A percentile compares a stretch with the other conserved stretches of the same genome.
Evolutionary conservation across 2,113 vertebrate species (phyloP).

Genomic region (Damaliscus lunatus): DNA sequence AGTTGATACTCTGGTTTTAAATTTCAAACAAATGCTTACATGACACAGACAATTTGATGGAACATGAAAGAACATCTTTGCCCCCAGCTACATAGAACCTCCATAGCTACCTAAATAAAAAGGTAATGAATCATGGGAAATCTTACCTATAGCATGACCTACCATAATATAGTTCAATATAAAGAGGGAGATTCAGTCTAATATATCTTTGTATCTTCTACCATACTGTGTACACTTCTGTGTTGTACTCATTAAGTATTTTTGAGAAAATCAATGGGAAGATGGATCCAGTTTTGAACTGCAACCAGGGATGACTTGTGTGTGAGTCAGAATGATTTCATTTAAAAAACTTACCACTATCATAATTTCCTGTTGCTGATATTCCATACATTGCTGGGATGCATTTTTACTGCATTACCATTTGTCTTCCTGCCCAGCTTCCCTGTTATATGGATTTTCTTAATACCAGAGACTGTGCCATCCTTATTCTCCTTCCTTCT

Average conservation of each 20-base stretch:
- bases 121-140: not conserved
- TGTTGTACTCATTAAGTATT: not conserved
- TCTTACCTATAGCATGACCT: not conserved
- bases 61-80: constrained; percentile 2
- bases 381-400: not conserved
- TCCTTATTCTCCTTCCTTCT: not conserved
- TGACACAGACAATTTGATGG: constrained; percentile 11
- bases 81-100: not conserved
- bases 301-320: not conserved
- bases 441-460: not conserved
- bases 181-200: not conserved
- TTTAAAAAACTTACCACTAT: not conserved
- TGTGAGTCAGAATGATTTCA: not conserved
- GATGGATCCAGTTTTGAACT: not conserved
- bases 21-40: constrained; percentile 26
- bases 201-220: not conserved
- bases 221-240: not conserved
- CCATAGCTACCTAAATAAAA: not conserved
- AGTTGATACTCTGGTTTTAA: constrained; percentile 26
- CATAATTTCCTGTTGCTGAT: not conserved
- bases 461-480: not conserved
- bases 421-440: not conserved
- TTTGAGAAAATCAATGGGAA: not conserved
- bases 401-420: not conserved
- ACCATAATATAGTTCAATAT: not conserved